phyloP scores from a whole-genome alignment of 2,113 vertebrate species.

The Forbesichthys papilliferus region DNA sequence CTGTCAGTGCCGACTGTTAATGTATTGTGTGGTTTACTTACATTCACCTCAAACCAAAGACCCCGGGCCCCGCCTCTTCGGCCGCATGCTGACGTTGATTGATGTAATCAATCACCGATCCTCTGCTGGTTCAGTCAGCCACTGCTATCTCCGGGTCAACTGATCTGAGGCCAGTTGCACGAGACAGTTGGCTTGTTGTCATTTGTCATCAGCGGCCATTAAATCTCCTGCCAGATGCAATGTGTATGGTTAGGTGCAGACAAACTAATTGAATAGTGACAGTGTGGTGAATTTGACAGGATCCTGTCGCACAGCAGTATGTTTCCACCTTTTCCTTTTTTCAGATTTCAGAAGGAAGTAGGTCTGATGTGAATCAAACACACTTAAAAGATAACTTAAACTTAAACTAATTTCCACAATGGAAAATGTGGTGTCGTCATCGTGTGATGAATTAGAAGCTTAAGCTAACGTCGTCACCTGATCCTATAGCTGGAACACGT shows the following conservation, averaged over 20 bases:
- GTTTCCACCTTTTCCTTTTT: constrained; percentile 18
- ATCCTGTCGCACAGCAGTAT: constrained; percentile 19
- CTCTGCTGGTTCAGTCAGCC: constrained; percentile 14
- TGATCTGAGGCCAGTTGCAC: constrained; percentile 27
- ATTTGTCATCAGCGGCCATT: constrained; percentile 39
- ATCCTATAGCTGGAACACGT: constrained; percentile 5
- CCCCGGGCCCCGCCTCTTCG: not conserved
- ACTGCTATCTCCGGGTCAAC: constrained; percentile 33
- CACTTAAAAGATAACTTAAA: too few relatives aligned
- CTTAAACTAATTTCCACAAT: too few relatives aligned
- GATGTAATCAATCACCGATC: constrained; percentile 31
- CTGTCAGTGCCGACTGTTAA: constrained; percentile 19
- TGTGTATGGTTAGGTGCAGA: constrained; percentile 45
- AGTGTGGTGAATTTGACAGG: constrained; percentile 37
- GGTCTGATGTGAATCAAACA: too few relatives aligned
- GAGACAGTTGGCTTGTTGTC: constrained; percentile 43
- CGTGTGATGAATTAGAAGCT: not conserved
- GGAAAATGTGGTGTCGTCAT: too few relatives aligned
- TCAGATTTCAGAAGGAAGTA: not conserved
- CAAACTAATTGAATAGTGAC: constrained; percentile 56
- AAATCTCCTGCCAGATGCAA: constrained; percentile 50
- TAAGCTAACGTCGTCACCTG: constrained; percentile 4
- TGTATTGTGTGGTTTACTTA: constrained; percentile 30
- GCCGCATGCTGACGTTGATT: not conserved
- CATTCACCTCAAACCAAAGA: not conserved